Base-by-base conservation (phyloP, 2,888 invertebrate genomes). In the Nebria salina region DNA sequence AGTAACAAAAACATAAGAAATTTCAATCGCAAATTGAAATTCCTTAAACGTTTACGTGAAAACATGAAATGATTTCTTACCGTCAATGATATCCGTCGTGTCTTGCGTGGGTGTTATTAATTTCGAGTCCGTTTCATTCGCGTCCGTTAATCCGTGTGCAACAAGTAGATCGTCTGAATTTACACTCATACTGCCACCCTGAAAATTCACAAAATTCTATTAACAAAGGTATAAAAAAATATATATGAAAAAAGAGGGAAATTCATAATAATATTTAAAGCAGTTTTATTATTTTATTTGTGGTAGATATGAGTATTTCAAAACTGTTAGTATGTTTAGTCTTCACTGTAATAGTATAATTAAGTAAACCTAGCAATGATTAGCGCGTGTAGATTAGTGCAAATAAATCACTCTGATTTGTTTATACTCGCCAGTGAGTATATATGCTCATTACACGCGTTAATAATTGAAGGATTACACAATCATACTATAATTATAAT, bases 21-120 rank as follows among this genome's bases (percentile, higher is more conserved):
- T 77, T 77, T 70, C 70, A 54, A 54, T 54, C 13, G 41, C 8
- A 72, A 72, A 75, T 75, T 80, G 65, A 80, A 80, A 70, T 70
- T 70, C 65, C 73, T 66, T 65, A 42, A 26, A 43, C 70, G 13
- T 15, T 43, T 72, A 8, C 5, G 13, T 54, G 4, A 13, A 72
- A 75, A 20, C 8, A 54, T 54, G 54, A 54, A 54, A 54, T 54
- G 54, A 54, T 54, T 54, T 66, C 94, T 94, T 90, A 94, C 94
- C 94, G 89, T 94, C 94, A 87, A 94, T 94, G 86, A 94, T 92
- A 89, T 94, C 94, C 83, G 93, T 91, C 87, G 93, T 92, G 89
- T 94, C 94, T 70, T 93, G 92, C 84, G 93, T 90, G 84, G 91
- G 91, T 85, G 91, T 90, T 87, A 90, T 91, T 85, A 88, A 91